These are phyloP conservation scores for Scyliorhinus canicula DNA, from an alignment of 2,797 vertebrate genomes.

Conservation along the genomic window DNA sequence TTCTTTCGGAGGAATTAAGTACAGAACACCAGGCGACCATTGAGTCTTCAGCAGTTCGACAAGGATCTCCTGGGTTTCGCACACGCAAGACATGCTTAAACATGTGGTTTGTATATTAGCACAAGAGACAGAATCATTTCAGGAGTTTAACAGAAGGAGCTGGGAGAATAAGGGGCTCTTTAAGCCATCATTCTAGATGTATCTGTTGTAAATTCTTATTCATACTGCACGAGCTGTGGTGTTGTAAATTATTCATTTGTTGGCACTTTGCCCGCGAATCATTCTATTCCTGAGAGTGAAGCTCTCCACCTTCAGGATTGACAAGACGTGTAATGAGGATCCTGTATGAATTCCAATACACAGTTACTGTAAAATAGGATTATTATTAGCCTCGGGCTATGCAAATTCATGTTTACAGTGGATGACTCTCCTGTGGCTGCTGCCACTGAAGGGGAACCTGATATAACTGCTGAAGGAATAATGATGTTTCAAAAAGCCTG, in stretches of 20 bases:
- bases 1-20: neutral
- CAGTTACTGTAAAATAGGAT: neutral
- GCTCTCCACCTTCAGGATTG: neutral
- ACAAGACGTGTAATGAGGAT: neutral
- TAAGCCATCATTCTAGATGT: neutral
- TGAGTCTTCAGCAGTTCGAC: neutral
- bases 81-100: neutral
- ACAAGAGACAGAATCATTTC: neutral
- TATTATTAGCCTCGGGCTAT: neutral
- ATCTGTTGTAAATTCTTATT: neutral
- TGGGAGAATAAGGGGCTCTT: neutral
- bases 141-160: neutral
- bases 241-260: neutral
- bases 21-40: neutral
- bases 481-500: neutral
- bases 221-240: neutral
- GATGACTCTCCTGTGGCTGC: neutral
- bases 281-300: neutral
- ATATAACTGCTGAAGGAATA: conserved; percentile 2
- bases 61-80: neutral
- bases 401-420: neutral
- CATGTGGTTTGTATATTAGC: neutral
- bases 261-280: neutral
- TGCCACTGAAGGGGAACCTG: neutral
- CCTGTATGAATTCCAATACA: neutral